phyloP scores from a whole-genome alignment of 2,888 invertebrate genomes.

The Scelioninae gen. 2 region DNA sequence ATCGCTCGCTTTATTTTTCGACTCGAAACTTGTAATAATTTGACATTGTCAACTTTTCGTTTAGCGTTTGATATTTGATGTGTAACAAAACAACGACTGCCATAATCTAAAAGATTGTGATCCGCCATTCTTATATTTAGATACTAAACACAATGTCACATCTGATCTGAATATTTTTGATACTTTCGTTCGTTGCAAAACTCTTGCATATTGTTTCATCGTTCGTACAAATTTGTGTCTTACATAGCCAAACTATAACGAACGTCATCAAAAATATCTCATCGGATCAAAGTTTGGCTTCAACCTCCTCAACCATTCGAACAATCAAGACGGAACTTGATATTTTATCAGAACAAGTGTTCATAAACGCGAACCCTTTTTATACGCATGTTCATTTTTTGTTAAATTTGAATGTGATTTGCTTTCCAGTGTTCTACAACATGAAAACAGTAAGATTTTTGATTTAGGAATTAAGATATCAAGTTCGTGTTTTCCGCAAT shows the following conservation, averaged over 20 bases:
- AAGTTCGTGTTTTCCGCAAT: slow-evolving; percentile 55
- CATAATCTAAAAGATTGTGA: slow-evolving; percentile 41
- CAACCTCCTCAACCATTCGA: slow-evolving; percentile 51
- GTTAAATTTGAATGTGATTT: slow-evolving; percentile 23
- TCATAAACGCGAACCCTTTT: slow-evolving; percentile 27
- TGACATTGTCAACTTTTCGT: background rate
- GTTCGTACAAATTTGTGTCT: background rate
- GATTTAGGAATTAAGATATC: slow-evolving; percentile 44
- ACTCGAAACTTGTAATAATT: background rate
- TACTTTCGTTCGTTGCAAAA: background rate
- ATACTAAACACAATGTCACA: slow-evolving; percentile 17
- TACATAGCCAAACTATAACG: background rate
- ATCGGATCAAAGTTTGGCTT: slow-evolving; percentile 36
- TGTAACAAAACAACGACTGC: slow-evolving; percentile 38
- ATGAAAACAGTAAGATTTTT: slow-evolving; percentile 11
- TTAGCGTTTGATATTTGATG: background rate
- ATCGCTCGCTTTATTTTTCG: slow-evolving; percentile 3
- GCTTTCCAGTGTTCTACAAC: slow-evolving; percentile 25
- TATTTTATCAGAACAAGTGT: slow-evolving; percentile 46
- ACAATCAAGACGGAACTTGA: slow-evolving; percentile 54
- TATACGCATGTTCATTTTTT: slow-evolving; percentile 25
- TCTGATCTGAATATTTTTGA: slow-evolving; percentile 35
- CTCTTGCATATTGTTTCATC: background rate
- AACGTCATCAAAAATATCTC: slow-evolving; percentile 20
- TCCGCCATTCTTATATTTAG: slow-evolving; percentile 33